phyloP scores from a whole-genome alignment of 2,888 invertebrate genomes.

The Theristus sp. region DNA sequence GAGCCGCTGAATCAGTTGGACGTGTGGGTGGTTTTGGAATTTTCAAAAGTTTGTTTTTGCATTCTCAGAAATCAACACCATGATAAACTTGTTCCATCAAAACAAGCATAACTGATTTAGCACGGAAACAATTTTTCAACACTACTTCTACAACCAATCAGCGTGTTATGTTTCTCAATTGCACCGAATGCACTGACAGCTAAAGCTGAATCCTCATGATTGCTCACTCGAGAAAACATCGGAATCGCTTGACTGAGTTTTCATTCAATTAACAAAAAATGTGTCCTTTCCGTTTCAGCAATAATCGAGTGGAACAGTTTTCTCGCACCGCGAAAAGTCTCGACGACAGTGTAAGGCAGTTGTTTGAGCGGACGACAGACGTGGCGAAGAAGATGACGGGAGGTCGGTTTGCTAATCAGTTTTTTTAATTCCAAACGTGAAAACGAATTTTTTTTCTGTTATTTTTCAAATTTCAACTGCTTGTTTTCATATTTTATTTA shows the following conservation, averaged over 20 bases:
- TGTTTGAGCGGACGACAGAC: constrained; percentile 58
- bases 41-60: too few relatives aligned
- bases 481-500: background rate
- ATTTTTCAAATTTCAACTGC: background rate
- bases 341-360: constrained; percentile 65
- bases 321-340: constrained; percentile 59
- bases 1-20: constrained; percentile 43
- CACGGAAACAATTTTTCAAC: too few relatives aligned
- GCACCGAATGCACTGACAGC: too few relatives aligned
- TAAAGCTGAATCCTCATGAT: too few relatives aligned
- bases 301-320: constrained; percentile 63
- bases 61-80: too few relatives aligned
- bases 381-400: constrained; percentile 69
- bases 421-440: background rate
- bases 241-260: too few relatives aligned
- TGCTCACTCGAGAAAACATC: too few relatives aligned
- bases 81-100: too few relatives aligned
- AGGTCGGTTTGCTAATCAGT: constrained; percentile 30
- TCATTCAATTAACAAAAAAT: too few relatives aligned
- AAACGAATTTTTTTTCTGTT: background rate
- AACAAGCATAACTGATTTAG: background rate
- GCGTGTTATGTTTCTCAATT: too few relatives aligned
- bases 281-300: too few relatives aligned
- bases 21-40: constrained; percentile 33
- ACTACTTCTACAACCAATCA: too few relatives aligned